These are phyloP conservation scores for Melanotaenia trifasciata DNA, from an alignment of 2,797 vertebrate genomes.

Conservation along the genomic window DNA sequence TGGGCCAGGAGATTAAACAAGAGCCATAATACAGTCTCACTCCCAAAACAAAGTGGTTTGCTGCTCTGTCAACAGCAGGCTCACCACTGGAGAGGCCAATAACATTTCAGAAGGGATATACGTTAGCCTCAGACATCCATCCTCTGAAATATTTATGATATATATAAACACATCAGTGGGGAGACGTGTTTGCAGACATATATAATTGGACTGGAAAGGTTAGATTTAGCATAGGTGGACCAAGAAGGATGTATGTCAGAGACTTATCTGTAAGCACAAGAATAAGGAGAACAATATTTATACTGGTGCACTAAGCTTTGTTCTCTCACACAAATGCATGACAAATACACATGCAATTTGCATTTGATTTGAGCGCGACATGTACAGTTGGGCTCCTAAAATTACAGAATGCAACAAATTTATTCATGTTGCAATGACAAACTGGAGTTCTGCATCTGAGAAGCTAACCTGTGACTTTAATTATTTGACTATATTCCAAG, in stretches of 20 bases:
- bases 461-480: slow-evolving; percentile 51
- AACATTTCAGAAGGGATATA: slow-evolving; percentile 66
- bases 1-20: slow-evolving; percentile 58
- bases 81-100: slow-evolving; percentile 24
- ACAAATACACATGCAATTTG: slow-evolving; percentile 7
- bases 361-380: slow-evolving; percentile 14
- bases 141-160: slow-evolving; percentile 71
- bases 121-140: slow-evolving; percentile 51
- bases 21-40: slow-evolving; percentile 48
- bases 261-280: slow-evolving; percentile 13
- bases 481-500: slow-evolving; percentile 58
- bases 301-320: neutral
- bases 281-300: slow-evolving; percentile 15
- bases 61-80: slow-evolving; percentile 60
- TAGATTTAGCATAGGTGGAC: slow-evolving; percentile 67
- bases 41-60: slow-evolving; percentile 54
- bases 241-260: slow-evolving; percentile 22
- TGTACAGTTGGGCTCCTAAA: neutral
- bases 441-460: slow-evolving; percentile 10
- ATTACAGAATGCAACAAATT: neutral
- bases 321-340: neutral
- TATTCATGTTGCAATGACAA: neutral
- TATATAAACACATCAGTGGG: slow-evolving; percentile 7
- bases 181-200: slow-evolving; percentile 50
- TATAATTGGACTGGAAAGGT: slow-evolving; percentile 78